Conservation (phyloP, 2,797 vertebrate species). For the Phalloptychus januarius region DNA sequence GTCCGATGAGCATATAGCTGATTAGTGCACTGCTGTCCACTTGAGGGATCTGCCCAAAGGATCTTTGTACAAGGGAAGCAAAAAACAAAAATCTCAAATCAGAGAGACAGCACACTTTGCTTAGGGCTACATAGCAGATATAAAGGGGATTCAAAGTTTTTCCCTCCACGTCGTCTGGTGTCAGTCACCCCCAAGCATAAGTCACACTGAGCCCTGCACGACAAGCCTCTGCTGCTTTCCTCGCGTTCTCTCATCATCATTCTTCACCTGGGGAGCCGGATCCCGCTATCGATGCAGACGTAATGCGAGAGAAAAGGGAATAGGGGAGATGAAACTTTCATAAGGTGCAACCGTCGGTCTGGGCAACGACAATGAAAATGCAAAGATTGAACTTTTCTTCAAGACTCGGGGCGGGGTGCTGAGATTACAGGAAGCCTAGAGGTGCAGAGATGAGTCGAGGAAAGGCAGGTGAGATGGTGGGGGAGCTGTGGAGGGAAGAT, state of each 20-base stretch:
- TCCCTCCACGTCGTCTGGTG: constrained; percentile 43
- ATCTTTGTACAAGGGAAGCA: constrained; percentile 47
- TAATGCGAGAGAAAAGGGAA: constrained; percentile 35
- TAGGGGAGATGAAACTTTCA: constrained; percentile 72
- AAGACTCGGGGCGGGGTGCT: constrained; percentile 49
- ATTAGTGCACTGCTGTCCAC: constrained; percentile 25
- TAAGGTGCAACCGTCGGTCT: constrained; percentile 54
- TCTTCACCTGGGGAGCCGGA: constrained; percentile 71
- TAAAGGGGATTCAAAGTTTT: constrained; percentile 36
- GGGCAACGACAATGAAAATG: constrained; percentile 72
- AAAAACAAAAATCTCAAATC: constrained; percentile 47
- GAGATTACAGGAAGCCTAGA: constrained; percentile 57
- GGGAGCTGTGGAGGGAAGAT: constrained; percentile 34
- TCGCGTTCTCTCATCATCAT: constrained; percentile 73
- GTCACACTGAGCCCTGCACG: constrained; percentile 39
- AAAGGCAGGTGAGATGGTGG: constrained; percentile 15
- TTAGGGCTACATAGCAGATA: constrained; percentile 56
- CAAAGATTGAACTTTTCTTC: constrained; percentile 76
- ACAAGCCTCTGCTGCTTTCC: constrained; percentile 62
- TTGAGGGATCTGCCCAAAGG: constrained; percentile 49
- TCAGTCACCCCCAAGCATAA: constrained; percentile 47
- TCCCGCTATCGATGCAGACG: constrained; percentile 53
- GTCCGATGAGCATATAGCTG: constrained; percentile 18
- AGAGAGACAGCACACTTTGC: constrained; percentile 55
- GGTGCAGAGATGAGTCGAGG: constrained; percentile 19